Percentiles rank a stretch among this genome's conserved stretches.
These are phyloP conservation scores for Clarias platycephalus DNA, from an alignment of 2,797 vertebrate species.

Conservation along the genomic window DNA sequence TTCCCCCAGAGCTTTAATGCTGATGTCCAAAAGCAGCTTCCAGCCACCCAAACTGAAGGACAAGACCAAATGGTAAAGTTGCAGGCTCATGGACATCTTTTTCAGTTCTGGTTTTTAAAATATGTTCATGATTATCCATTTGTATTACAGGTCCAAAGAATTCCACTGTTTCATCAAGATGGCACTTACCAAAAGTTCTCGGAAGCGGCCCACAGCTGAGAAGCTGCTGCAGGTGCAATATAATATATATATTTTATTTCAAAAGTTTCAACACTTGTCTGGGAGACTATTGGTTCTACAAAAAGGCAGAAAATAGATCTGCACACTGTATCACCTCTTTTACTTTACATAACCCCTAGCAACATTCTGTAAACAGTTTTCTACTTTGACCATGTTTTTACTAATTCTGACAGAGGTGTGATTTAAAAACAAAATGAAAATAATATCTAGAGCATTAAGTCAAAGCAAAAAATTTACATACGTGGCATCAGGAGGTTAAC, in stretches of 20 bases:
- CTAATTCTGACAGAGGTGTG: neutral
- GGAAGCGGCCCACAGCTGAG: conserved; percentile 75
- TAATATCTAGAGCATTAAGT: neutral
- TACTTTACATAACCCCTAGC: neutral
- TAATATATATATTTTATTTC: neutral
- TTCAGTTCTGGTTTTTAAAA: neutral
- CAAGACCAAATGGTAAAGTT: conserved; percentile 70
- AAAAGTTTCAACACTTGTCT: neutral
- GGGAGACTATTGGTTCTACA: neutral
- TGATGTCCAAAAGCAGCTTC: conserved; percentile 74
- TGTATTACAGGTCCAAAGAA: conserved; percentile 68
- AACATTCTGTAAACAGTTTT: neutral
- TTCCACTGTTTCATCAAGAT: conserved; percentile 77
- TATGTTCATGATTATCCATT: neutral
- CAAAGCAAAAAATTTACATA: neutral
- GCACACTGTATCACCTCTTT: neutral
- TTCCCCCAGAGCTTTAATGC: conserved; percentile 55
- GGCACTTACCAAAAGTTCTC: conserved; percentile 75
- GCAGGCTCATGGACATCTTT: neutral
- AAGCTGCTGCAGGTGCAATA: conserved; percentile 71
- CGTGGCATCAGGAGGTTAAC: neutral
- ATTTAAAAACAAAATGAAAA: neutral
- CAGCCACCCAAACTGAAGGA: conserved; percentile 77
- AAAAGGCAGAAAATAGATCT: no score
- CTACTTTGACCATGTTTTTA: neutral